A percentile compares a stretch with the other conserved stretches of the same genome.
Conservation (phyloP, 2,113 vertebrate species). For the Anolis carolinensis region DNA sequence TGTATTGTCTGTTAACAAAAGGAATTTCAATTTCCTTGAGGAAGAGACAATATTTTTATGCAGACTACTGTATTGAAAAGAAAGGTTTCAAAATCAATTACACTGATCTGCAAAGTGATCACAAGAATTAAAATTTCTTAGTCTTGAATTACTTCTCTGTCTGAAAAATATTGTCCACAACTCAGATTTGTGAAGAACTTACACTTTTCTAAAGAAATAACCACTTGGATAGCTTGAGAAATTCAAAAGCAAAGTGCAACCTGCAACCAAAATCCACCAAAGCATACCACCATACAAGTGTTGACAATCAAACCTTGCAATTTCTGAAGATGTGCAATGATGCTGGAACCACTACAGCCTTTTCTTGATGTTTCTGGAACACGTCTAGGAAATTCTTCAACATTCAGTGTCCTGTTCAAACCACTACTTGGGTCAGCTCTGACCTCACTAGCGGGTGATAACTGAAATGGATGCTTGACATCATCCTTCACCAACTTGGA, state of each 20-base stretch:
- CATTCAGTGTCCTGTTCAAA: conserved; percentile 48
- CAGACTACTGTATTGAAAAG: conserved; percentile 24
- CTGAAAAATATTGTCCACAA: conserved; percentile 73
- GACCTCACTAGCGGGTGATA: conserved; percentile 44
- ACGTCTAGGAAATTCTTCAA: conserved; percentile 56
- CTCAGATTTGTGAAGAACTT: conserved; percentile 58
- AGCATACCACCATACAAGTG: conserved; percentile 68
- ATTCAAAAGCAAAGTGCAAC: conserved; percentile 73
- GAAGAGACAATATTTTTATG: conserved; percentile 73
- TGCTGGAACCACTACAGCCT: conserved; percentile 67
- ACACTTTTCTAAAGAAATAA: conserved; percentile 45
- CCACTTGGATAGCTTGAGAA: conserved; percentile 44
- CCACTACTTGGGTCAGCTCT: conserved; percentile 32
- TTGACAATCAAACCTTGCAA: conserved; percentile 81
- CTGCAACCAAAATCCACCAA: conserved; percentile 70
- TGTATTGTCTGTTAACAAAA: conserved; percentile 51
- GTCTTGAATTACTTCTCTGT: conserved; percentile 22
- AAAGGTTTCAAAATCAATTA: neutral
- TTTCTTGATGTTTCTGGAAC: conserved; percentile 58
- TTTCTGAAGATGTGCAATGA: conserved; percentile 67
- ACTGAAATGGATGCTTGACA: conserved; percentile 45
- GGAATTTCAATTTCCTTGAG: conserved; percentile 58
- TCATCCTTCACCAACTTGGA: conserved; percentile 39
- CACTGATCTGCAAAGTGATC: conserved; percentile 36
- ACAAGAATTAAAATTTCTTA: conserved; percentile 28